phyloP scores from a whole-genome alignment of 2,888 invertebrate genomes.

The Dolichomitus sp. region DNA sequence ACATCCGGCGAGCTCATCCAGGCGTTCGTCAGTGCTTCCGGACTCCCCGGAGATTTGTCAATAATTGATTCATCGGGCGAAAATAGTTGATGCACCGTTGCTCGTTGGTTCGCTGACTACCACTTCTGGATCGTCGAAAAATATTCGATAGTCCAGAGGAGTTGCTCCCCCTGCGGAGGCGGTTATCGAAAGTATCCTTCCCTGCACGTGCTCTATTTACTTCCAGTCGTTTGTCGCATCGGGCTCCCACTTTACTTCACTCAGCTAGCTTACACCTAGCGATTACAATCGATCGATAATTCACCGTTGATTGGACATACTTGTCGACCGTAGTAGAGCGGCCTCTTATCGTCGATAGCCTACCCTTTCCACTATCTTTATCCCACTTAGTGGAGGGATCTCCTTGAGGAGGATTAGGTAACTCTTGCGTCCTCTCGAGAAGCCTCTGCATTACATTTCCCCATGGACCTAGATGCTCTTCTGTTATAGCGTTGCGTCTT shows the following conservation, averaged over 20 bases:
- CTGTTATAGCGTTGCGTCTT: conserved; percentile 10
- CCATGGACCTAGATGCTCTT: conserved; percentile 22
- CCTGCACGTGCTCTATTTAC: not conserved
- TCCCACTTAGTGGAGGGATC: conserved; percentile 7
- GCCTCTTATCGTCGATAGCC: not conserved
- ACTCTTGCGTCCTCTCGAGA: not conserved
- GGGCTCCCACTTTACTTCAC: not conserved
- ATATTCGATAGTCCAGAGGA: conserved; percentile 56
- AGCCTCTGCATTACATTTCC: conserved; percentile 35
- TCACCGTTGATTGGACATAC: not conserved
- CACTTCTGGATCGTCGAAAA: conserved; percentile 48
- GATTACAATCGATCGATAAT: conserved; percentile 2
- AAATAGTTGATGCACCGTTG: conserved; percentile 58
- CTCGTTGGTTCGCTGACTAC: conserved; percentile 12
- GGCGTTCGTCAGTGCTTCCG: conserved; percentile 61
- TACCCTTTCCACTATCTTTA: conserved; percentile 15
- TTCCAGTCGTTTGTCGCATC: conserved; percentile 3
- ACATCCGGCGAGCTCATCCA: conserved; percentile 64
- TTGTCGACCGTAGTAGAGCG: not conserved
- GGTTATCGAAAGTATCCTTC: conserved; percentile 50
- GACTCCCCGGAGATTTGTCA: conserved; percentile 65
- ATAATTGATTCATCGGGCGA: conserved; percentile 67
- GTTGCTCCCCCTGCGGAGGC: conserved; percentile 19
- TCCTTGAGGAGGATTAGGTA: conserved; percentile 15
- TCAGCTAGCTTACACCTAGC: not conserved